Evolutionary conservation across 2,113 vertebrate genomes (phyloP).

Genomic region (Amazona guildingii): DNA sequence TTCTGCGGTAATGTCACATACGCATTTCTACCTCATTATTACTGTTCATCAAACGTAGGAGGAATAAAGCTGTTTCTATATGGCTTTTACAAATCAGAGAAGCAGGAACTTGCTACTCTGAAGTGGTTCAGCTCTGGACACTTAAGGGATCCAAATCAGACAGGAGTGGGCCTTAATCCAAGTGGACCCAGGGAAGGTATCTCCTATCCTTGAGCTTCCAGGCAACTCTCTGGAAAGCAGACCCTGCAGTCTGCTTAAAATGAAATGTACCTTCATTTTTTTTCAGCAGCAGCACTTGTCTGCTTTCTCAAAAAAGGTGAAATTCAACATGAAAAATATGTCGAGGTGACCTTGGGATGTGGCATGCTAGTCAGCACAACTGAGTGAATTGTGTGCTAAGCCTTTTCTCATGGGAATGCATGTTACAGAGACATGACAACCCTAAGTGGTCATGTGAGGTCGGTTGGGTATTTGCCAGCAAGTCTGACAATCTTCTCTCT

Average conservation of each 20-base stretch:
- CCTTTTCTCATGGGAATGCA: background rate
- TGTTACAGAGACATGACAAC: background rate
- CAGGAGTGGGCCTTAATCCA: background rate
- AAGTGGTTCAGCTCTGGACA: background rate
- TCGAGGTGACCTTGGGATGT: background rate
- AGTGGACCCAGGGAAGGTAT: background rate
- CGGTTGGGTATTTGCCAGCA: background rate
- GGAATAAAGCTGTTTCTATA: background rate
- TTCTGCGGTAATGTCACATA: background rate
- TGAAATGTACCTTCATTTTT: background rate
- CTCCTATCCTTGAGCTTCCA: background rate
- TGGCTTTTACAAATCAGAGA: background rate
- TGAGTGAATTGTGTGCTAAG: background rate
- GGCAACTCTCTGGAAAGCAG: background rate
- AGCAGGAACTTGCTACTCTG: background rate
- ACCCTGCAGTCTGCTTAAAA: background rate
- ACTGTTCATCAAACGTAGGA: background rate
- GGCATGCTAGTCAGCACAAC: background rate
- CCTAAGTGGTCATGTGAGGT: background rate
- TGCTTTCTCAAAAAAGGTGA: background rate
- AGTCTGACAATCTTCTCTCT: background rate
- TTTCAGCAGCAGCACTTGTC: background rate
- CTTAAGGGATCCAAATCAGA: background rate
- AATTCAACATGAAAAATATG: background rate
- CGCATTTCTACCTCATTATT: background rate